Percentiles rank a stretch among this genome's conserved stretches.
phyloP scores from a whole-genome alignment of 2,113 vertebrate species.

The Chaetops frenatus region DNA sequence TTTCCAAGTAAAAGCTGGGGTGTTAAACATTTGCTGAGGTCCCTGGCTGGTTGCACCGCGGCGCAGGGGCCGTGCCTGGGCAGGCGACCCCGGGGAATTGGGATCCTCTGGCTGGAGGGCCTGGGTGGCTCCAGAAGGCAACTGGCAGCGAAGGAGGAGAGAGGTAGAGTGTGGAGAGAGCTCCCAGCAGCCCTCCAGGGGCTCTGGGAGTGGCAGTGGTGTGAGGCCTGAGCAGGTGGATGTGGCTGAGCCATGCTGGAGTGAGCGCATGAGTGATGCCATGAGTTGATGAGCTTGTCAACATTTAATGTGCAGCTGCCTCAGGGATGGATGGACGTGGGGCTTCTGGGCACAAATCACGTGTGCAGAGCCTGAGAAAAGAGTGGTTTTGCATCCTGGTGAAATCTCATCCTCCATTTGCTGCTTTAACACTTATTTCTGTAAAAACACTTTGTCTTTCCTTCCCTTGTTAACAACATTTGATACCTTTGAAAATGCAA shows the following conservation, averaged over 20 bases:
- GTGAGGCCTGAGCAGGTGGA: conserved; percentile 23
- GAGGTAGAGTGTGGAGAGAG: conserved; percentile 22
- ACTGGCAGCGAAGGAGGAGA: conserved; percentile 5
- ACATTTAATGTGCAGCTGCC: background rate
- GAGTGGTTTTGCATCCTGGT: background rate
- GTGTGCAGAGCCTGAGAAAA: background rate
- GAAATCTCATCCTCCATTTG: background rate
- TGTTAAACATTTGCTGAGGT: conserved; percentile 25
- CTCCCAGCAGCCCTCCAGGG: background rate
- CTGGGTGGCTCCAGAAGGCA: conserved; percentile 41
- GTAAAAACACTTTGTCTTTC: background rate
- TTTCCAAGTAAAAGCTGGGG: conserved; percentile 42
- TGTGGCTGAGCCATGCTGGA: background rate
- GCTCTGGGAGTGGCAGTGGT: background rate
- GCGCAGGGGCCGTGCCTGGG: background rate
- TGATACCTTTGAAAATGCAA: background rate
- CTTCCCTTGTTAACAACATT: background rate
- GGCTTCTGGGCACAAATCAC: background rate
- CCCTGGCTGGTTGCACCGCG: background rate
- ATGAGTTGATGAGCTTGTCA: background rate
- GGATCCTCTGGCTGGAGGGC: conserved; percentile 29
- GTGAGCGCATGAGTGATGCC: conserved; percentile 9
- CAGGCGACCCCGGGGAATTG: background rate
- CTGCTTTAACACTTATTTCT: background rate
- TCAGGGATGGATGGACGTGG: background rate